These are phyloP conservation scores for Chrysolina haemoptera DNA, from an alignment of 2,888 invertebrate genomes.

Conservation along the genomic window DNA sequence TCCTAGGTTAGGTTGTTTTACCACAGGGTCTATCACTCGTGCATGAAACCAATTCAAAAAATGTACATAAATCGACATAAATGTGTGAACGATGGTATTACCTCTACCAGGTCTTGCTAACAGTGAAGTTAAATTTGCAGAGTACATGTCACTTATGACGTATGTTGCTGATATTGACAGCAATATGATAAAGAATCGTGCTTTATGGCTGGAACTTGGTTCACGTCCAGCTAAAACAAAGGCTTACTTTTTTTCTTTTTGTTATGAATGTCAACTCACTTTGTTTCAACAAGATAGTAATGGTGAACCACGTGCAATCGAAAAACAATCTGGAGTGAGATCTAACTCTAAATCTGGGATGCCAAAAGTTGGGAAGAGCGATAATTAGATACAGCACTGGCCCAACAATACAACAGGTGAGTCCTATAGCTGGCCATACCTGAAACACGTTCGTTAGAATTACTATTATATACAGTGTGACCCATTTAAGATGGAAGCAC, in stretches of 20 bases:
- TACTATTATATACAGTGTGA: too few species aligned
- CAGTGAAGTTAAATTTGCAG: constrained; percentile 83
- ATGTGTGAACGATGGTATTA: constrained; percentile 45
- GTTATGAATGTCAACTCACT: constrained; percentile 71
- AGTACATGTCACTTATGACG: constrained; percentile 85
- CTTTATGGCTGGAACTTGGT: constrained; percentile 77
- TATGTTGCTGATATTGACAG: constrained; percentile 84
- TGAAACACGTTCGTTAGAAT: constrained; percentile 58
- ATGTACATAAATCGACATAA: not conserved
- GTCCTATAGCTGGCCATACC: constrained; percentile 82
- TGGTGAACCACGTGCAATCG: constrained; percentile 82
- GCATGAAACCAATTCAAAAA: too few species aligned
- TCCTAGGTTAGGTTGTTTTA: too few species aligned
- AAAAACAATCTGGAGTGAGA: constrained; percentile 69
- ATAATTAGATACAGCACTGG: constrained; percentile 80
- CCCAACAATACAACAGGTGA: constrained; percentile 78
- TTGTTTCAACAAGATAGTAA: constrained; percentile 80
- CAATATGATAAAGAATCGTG: constrained; percentile 79
- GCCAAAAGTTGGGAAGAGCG: constrained; percentile 76
- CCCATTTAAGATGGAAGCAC: too few species aligned
- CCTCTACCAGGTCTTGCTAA: constrained; percentile 80
- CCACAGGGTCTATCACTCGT: too few species aligned
- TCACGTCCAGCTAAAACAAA: constrained; percentile 72
- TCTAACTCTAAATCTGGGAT: constrained; percentile 65
- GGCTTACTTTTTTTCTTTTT: too few species aligned